Base-by-base conservation (phyloP, 2,888 invertebrate genomes). In the Holacanthella duospinosa region DNA sequence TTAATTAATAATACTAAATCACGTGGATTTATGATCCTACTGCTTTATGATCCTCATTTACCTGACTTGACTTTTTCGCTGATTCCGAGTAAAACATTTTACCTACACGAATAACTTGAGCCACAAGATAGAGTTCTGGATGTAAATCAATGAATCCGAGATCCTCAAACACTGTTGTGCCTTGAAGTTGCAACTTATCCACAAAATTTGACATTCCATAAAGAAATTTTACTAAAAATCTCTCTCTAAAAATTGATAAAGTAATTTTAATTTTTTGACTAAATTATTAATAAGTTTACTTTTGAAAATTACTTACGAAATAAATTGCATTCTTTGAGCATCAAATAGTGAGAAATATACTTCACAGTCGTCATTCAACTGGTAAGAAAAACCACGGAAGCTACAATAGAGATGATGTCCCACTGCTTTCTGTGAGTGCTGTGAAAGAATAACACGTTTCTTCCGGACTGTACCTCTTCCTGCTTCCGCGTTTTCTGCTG, bases 31-130 rank as follows among this genome's bases (percentile, higher is more conserved):
- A 16, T 16, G n/a, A 48, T 21, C 16, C 4, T 16, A 48, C 4
- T n/a, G 4, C 19, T 16, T 4, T n/a, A n/a, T 48, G 21, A 48
- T 4, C 48, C 64, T 57, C 1, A 64, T 59, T 48, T 48, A 48
- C 48, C 48, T 48, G 48, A 25, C 65, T 68, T 1, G 67, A 60
- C 16, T 66, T 61, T 59, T 70, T 71, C 3, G 64, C 60, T 21
- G 68, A 56, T 48, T 84, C 83, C 1, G 85, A 83, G 55, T 84
- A 84, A 21, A 89, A 82, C 83, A 92, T 90, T 74, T 88, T 83
- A 1, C 94, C 94, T 61, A 92, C 86, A 59, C 94, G 83, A 79
- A 93, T 87, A 56, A 94, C 89, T 78, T 93, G 91, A 67, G 90
- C 90, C 36, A 94, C 87, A 70, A 95, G 81, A 80, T 88, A 93